Conservation (phyloP, 2,888 invertebrate genomes). For the Galeopsomyia nigrocyanea region DNA sequence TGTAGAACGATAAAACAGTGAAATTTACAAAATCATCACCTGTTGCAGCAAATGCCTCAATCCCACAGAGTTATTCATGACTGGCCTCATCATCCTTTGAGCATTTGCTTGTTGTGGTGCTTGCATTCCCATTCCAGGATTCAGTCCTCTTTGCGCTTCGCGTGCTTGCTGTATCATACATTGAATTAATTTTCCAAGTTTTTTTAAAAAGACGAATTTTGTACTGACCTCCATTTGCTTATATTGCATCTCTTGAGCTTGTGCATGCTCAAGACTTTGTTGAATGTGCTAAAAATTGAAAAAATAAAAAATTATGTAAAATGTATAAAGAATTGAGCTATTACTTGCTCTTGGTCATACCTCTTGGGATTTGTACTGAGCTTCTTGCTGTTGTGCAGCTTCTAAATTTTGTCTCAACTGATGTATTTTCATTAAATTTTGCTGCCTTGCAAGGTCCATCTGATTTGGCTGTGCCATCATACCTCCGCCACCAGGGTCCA, state of each 20-base stretch:
- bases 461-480: constrained; percentile 69
- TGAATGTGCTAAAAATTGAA: constrained; percentile 68
- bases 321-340: constrained; percentile 2
- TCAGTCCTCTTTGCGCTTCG: constrained; percentile 64
- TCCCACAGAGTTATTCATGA: constrained; percentile 83
- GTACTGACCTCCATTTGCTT: constrained; percentile 78
- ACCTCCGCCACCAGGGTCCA: constrained; percentile 53
- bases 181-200: too few species aligned
- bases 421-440: constrained; percentile 83
- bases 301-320: constrained; percentile 33
- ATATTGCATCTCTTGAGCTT: constrained; percentile 85
- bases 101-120: constrained; percentile 68
- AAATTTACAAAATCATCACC: constrained; percentile 65
- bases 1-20: constrained; percentile 22
- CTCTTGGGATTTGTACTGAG: constrained; percentile 82
- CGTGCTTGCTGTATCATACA: constrained; percentile 57
- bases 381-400: constrained; percentile 83
- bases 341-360: constrained; percentile 61
- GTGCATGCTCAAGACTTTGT: constrained; percentile 80
- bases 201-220: constrained; percentile 2
- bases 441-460: constrained; percentile 81
- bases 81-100: constrained; percentile 82
- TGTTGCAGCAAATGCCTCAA: constrained; percentile 85
- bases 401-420: constrained; percentile 83
- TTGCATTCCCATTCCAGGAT: constrained; percentile 61